Evolutionary conservation across 2,113 vertebrate genomes (phyloP), one percentile per base, ranked within the genome.

Genomic region (Semnornis frantzii): DNA sequence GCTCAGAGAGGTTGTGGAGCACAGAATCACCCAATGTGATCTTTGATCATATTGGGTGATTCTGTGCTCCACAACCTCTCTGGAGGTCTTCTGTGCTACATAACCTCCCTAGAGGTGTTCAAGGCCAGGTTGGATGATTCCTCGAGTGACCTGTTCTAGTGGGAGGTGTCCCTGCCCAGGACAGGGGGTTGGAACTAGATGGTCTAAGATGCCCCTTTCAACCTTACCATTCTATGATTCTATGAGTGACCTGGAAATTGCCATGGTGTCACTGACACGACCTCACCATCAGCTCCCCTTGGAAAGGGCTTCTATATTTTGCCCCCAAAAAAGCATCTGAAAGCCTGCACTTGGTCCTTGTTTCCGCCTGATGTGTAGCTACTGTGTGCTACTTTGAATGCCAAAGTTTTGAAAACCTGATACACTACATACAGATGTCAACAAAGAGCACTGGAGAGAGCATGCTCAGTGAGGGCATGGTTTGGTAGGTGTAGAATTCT

Each of bases 171-270:
- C 37, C 37, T 39, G 37, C 37, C 37, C 10, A 39, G 37, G 8
- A 11, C 37, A 39, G 10, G 37, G 37, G 37, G 10, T 11, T 39
- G 37, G 37, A 39, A 39, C 37, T 39, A 39, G 37, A 39, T 39
- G 37, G 11, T 39, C 37, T 11, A 9, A 10, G 37, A 39, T 8
- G 37, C 10, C 37, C 37, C 37, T 39, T 39, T 10, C 37, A 39
- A 39, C 37, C 37, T 39, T 39, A 39, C 37, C 37, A 39, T 39
- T 39, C 37, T 39, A 39, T 39, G 37, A 39, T 39, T 39, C 37
- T 8, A 39, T 39, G 31, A 91, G n/a, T 92, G 87, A 94, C 78
- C 89, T 95, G 82, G 83, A 95, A 96, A 93, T 15, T 59, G 65
- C 33, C 54, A 64, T 30, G 39, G 39, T 92, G 52, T 89, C 86